phyloP scores from a whole-genome alignment of 2,888 invertebrate genomes.

The Chaitophorus viminalis region DNA sequence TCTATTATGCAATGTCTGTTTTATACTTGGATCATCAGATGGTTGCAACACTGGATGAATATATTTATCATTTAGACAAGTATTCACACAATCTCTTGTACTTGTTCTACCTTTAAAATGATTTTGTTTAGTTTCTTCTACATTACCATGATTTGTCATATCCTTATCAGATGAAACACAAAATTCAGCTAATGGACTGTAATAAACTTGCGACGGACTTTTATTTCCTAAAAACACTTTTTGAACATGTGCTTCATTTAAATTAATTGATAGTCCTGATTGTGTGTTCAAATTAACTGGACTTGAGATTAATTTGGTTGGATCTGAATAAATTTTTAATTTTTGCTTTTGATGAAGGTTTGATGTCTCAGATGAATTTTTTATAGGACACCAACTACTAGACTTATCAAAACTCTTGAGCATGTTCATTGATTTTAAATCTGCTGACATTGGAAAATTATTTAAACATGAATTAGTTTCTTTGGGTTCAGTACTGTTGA shows the following conservation, averaged over 20 bases:
- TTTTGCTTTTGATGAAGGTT: slow-evolving; percentile 31
- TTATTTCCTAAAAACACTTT: slow-evolving; percentile 54
- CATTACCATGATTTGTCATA: slow-evolving; percentile 12
- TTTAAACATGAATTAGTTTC: not conserved
- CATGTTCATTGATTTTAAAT: slow-evolving; percentile 14
- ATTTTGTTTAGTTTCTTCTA: slow-evolving; percentile 22
- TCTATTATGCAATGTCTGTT: slow-evolving; percentile 1
- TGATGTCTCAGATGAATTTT: slow-evolving; percentile 26
- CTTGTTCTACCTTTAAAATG: slow-evolving; percentile 8
- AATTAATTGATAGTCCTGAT: slow-evolving; percentile 23
- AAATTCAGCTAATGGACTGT: slow-evolving; percentile 27
- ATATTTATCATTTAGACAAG: slow-evolving; percentile 4
- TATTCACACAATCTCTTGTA: not conserved
- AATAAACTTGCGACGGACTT: slow-evolving; percentile 42
- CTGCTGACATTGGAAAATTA: slow-evolving; percentile 29
- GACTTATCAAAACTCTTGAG: slow-evolving; percentile 38
- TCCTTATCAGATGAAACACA: slow-evolving; percentile 16
- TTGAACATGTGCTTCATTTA: slow-evolving; percentile 40
- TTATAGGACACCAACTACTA: slow-evolving; percentile 22
- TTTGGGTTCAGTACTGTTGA: slow-evolving; percentile 10
- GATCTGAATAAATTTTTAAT: slow-evolving; percentile 46
- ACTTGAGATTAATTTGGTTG: slow-evolving; percentile 25
- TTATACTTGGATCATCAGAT: slow-evolving; percentile 28
- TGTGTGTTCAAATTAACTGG: slow-evolving; percentile 28
- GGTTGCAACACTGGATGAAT: slow-evolving; percentile 23